Evolutionary conservation across 2,113 vertebrate genomes (phyloP).

Genomic region (Colossoma macropomum): DNA sequence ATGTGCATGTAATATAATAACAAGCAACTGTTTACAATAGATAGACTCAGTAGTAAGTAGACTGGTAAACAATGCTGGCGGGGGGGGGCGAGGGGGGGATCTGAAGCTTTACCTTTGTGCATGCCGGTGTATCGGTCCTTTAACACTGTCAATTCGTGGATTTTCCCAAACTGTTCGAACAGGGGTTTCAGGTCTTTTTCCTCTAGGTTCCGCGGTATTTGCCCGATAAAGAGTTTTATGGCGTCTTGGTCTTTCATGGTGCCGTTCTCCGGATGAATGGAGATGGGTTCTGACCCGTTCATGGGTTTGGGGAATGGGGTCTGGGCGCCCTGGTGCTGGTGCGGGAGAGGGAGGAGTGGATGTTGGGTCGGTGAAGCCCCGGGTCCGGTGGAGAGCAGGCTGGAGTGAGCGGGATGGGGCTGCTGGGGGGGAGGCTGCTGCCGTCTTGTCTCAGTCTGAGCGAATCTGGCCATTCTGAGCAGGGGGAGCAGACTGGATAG

Average conservation of each 20-base stretch:
- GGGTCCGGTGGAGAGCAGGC: slow-evolving; percentile 80
- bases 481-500: slow-evolving; percentile 84
- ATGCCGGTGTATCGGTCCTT: slow-evolving; percentile 98
- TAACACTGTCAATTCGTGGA: slow-evolving; percentile 97
- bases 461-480: slow-evolving; percentile 95
- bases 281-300: slow-evolving; percentile 92
- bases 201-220: slow-evolving; percentile 97
- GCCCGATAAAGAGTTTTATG: slow-evolving; percentile 98
- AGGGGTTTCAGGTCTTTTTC: slow-evolving; percentile 96
- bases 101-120: slow-evolving; percentile 91
- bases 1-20: no score
- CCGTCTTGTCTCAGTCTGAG: slow-evolving; percentile 90
- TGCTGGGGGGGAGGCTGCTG: slow-evolving; percentile 79
- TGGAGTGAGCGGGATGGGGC: slow-evolving; percentile 77
- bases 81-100: neutral
- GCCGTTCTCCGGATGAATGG: slow-evolving; percentile 88
- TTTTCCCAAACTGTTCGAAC: slow-evolving; percentile 98
- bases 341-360: slow-evolving; percentile 76
- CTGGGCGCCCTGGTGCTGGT: slow-evolving; percentile 85
- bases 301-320: slow-evolving; percentile 89
- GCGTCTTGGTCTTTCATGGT: slow-evolving; percentile 97
- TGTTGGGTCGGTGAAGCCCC: slow-evolving; percentile 76
- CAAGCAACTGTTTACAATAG: no score
- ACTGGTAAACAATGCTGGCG: slow-evolving; percentile 2
- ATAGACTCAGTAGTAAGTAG: slow-evolving; percentile 11